Evolutionary conservation across 2,797 vertebrate genomes (phyloP).

Genomic region (Morelia viridis): DNA sequence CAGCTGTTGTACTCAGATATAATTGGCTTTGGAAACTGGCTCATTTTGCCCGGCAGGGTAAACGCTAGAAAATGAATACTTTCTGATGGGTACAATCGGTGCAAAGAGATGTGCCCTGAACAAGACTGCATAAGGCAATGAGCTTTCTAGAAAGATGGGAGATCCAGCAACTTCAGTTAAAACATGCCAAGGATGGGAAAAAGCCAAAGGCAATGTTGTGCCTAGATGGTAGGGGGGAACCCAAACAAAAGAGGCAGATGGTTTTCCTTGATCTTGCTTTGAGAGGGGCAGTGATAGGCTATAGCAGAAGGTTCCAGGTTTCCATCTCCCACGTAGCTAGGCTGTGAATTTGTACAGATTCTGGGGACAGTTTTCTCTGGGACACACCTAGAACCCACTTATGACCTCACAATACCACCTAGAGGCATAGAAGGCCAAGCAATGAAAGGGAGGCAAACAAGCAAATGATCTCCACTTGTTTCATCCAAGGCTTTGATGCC

Average conservation of each 20-base stretch:
- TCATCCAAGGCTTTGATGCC: neutral
- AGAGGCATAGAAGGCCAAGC: neutral
- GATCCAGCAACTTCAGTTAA: neutral
- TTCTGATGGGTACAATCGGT: neutral
- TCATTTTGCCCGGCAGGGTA: neutral
- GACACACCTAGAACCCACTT: neutral
- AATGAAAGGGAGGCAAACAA: neutral
- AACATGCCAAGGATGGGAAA: neutral
- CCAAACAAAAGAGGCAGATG: neutral
- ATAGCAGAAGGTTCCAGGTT: neutral
- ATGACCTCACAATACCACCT: conserved; percentile 8
- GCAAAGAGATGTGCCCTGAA: neutral
- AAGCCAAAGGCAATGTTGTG: neutral
- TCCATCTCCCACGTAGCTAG: neutral
- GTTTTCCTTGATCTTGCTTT: neutral
- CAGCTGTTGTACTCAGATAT: neutral
- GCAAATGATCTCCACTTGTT: neutral
- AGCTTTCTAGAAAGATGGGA: neutral
- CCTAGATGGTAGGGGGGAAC: neutral
- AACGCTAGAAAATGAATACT: neutral
- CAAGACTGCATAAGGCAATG: neutral
- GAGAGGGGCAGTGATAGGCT: neutral
- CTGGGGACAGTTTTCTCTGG: neutral
- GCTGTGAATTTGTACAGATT: neutral
- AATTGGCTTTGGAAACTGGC: neutral